Conservation (phyloP, 1,140 invertebrate genomes). For the Ceratina australensis region DNA sequence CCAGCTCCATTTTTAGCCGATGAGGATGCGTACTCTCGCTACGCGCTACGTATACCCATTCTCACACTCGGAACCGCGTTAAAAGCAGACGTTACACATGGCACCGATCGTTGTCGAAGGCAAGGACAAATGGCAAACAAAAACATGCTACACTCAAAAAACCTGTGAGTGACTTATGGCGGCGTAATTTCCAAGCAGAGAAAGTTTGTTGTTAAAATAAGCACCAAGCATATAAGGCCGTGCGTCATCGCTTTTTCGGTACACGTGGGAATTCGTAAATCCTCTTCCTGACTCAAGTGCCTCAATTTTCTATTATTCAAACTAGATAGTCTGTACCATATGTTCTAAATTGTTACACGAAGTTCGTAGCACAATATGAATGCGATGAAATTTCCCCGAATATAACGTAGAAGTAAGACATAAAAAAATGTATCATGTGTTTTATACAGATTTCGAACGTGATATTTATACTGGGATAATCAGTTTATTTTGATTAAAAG, state of each 20-base stretch:
- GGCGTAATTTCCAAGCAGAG: neutral
- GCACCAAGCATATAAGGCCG: neutral
- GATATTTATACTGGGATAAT: too few species aligned
- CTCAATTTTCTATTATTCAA: too few species aligned
- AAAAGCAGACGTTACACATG: slow-evolving; percentile 52
- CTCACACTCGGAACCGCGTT: slow-evolving; percentile 47
- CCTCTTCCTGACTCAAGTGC: too few species aligned
- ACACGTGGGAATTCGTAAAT: slow-evolving; percentile 5
- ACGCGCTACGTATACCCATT: slow-evolving; percentile 37
- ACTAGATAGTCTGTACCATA: too few species aligned
- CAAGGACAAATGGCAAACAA: slow-evolving; percentile 47
- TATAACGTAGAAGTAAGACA: too few species aligned
- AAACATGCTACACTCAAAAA: slow-evolving; percentile 44
- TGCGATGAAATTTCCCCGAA: too few species aligned
- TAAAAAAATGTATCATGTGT: too few species aligned
- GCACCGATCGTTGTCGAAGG: slow-evolving; percentile 39
- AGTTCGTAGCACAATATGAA: too few species aligned
- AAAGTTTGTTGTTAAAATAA: slow-evolving; percentile 45
- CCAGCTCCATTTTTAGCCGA: slow-evolving; percentile 44
- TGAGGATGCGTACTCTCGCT: neutral
- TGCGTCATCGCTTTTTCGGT: neutral
- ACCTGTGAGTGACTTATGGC: slow-evolving; percentile 9
- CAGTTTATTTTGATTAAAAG: too few species aligned
- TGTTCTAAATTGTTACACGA: too few species aligned
- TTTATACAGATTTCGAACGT: too few species aligned